These are phyloP conservation scores for Hassar affinis DNA, from an alignment of 2,113 vertebrate species.

Conservation along the genomic window DNA sequence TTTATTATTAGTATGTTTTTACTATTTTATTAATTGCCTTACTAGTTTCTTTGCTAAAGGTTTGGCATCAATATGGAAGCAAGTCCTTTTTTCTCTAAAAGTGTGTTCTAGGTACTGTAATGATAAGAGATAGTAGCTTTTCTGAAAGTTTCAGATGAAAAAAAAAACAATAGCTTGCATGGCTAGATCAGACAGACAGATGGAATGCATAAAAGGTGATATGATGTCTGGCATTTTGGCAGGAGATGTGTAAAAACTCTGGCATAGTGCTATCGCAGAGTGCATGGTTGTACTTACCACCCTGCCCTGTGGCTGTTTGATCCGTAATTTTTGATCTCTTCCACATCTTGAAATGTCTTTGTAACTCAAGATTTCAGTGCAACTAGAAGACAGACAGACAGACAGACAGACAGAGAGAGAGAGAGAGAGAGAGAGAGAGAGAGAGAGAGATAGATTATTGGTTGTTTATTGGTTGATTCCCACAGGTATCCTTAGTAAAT, in stretches of 20 bases:
- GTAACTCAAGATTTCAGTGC: conserved; percentile 23
- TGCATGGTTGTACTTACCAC: conserved; percentile 64
- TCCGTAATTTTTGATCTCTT: conserved; percentile 71
- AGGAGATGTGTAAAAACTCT: neutral
- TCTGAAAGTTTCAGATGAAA: neutral
- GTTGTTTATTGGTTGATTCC: neutral
- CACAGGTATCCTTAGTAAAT: neutral
- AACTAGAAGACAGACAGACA: conserved; percentile 19
- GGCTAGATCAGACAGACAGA: neutral
- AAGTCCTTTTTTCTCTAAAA: neutral
- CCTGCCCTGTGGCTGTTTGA: conserved; percentile 70
- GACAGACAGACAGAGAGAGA: neutral
- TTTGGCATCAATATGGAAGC: neutral
- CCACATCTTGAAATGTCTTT: conserved; percentile 48
- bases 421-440: conserved; percentile 2
- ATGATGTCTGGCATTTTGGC: neutral
- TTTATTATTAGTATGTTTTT: neutral
- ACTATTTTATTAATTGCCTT: neutral
- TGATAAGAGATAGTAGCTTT: neutral
- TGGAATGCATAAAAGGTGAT: neutral
- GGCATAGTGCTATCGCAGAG: conserved; percentile 35
- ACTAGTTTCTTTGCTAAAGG: neutral
- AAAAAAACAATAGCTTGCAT: neutral
- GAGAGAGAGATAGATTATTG: neutral
- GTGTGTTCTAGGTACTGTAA: neutral